Base-by-base conservation (phyloP, 2,888 invertebrate species). In the Lampropteryx suffumata region DNA sequence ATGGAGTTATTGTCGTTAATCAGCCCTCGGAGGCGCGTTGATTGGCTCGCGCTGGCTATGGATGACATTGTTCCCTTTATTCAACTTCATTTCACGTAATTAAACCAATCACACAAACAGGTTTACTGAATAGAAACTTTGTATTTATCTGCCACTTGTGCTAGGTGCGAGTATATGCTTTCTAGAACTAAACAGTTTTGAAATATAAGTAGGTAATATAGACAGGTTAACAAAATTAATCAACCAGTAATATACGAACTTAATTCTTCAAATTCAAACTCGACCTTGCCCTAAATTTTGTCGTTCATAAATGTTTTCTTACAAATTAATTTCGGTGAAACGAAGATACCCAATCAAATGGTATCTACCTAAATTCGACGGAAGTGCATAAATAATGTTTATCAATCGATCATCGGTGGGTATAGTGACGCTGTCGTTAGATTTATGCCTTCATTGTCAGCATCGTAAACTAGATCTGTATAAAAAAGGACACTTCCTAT, bases 401-500 rank as follows among this genome's bases (percentile, higher is more conserved):
- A 90, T 90, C 89, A 82, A 89, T 88, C 84, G 86, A 88, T 90
- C 89, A 90, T 89, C 88, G 78, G 74, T 62, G 74, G 76, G 73
- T 72, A 78, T 76, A 76, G 80, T 81, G 84, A 84, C 81, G 81
- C 78, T 74, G 79, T 79, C 74, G 79, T 82, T 86, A 89, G 88
- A 90, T 90, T 89, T 89, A 90, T 88, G 79, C 87, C 87, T 82
- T 86, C 87, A 89, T 86, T 84, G 89, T 85, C 86, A 86, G 82
- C 73, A 81, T 83, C 85, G 84, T 89, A 89, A 89, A 89, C 90
- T 90, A 90, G 90, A 89, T 89, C 88, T 85, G 84, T 83, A 88
- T 88, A 90, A 89, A 90, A 89, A 89, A 86, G 81, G 83, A 85
- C 86, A 88, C 88, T 89, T 88, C 88, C 89, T 89, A 89, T 88